A percentile compares a stretch with the other conserved stretches of the same genome.
Conservation (phyloP, 2,113 vertebrate species). For the Garra rufa region DNA sequence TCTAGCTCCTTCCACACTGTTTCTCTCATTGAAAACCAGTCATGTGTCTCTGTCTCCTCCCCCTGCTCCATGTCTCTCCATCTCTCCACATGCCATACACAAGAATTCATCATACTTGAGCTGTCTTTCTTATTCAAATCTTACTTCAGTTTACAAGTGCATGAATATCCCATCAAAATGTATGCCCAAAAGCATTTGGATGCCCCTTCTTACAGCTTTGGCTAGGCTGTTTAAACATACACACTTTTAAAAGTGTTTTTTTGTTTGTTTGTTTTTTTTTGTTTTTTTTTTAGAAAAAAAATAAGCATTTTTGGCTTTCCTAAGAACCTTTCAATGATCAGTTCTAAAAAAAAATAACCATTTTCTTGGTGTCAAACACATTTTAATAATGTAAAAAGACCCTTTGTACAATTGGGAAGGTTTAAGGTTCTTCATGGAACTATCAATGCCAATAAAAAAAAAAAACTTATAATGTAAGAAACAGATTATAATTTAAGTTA, state of each 20-base stretch:
- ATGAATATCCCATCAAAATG: background rate
- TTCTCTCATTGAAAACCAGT: slow-evolving; percentile 31
- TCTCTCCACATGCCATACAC: background rate
- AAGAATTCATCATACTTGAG: background rate
- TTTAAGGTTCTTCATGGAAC: background rate
- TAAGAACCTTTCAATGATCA: background rate
- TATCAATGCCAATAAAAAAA: background rate
- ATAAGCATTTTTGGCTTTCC: background rate
- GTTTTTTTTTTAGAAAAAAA: too few species aligned
- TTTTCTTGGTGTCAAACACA: background rate
- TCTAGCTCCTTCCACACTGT: background rate
- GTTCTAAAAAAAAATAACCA: too few species aligned
- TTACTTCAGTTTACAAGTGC: background rate
- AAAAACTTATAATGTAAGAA: too few species aligned
- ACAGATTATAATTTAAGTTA: background rate
- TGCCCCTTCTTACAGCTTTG: background rate
- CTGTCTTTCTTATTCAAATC: background rate
- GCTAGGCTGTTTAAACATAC: background rate
- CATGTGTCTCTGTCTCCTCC: slow-evolving; percentile 23
- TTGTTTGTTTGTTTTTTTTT: too few species aligned
- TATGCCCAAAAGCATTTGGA: background rate
- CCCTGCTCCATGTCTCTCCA: background rate
- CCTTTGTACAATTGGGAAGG: background rate
- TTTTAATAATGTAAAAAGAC: background rate
- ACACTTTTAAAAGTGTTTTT: too few species aligned